Percentiles rank a stretch among this genome's conserved stretches.
Evolutionary conservation across 2,113 vertebrate species (phyloP).

Genomic region (Chloropsis hardwickii): DNA sequence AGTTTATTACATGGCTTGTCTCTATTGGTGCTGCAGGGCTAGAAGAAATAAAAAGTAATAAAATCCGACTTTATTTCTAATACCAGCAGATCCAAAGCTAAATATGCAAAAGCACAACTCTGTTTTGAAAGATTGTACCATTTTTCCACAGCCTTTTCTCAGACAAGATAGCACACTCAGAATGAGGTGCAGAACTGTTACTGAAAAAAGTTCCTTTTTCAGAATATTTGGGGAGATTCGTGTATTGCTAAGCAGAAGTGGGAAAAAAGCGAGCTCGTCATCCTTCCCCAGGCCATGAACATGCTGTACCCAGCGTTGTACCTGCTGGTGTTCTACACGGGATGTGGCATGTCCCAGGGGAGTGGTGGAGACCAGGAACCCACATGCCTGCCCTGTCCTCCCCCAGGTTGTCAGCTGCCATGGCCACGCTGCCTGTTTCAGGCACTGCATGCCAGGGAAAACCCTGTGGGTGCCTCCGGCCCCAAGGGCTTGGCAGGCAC

Average conservation of each 20-base stretch:
- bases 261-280: neutral
- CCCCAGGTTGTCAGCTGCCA: rapidly evolving
- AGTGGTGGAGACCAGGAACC: neutral
- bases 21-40: slow-evolving; percentile 48
- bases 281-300: neutral
- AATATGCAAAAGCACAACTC: neutral
- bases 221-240: rapidly evolving
- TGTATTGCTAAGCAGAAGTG: neutral
- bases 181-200: neutral
- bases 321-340: neutral
- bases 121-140: slow-evolving; percentile 1
- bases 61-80: slow-evolving; percentile 36
- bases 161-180: neutral
- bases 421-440: rapidly evolving
- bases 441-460: neutral
- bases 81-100: slow-evolving; percentile 30
- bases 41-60: slow-evolving; percentile 40
- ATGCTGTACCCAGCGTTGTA: rapidly evolving
- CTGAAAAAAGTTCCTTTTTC: neutral
- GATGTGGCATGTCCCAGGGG: neutral
- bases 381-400: neutral
- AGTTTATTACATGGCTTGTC: slow-evolving; percentile 32
- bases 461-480: neutral
- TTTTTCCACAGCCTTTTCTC: neutral
- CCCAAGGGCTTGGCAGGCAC: neutral